Conservation (phyloP, 1,140 invertebrate genomes). For the Psilanteris sp. region DNA sequence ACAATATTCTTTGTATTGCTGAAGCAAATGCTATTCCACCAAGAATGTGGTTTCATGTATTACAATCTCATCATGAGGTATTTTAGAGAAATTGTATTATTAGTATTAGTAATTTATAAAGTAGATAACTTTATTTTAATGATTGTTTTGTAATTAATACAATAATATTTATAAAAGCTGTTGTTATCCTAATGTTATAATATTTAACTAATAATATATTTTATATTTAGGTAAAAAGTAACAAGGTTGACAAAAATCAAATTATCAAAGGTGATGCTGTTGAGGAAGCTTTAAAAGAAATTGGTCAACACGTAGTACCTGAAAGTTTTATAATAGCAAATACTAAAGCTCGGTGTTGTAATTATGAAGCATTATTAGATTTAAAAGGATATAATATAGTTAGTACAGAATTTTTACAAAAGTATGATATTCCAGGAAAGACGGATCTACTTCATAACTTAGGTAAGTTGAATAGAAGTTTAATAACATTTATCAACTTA, state of each 20-base stretch:
- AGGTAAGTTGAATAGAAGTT: too few species aligned
- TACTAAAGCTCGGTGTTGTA: slow-evolving; percentile 73
- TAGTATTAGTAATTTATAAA: too few species aligned
- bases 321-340: slow-evolving; percentile 77
- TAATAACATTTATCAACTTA: too few species aligned
- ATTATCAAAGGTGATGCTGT: slow-evolving; percentile 65
- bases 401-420: slow-evolving; percentile 75
- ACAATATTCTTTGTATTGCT: slow-evolving; percentile 79
- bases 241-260: slow-evolving; percentile 57
- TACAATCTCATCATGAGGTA: slow-evolving; percentile 73
- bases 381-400: slow-evolving; percentile 74
- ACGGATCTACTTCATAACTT: slow-evolving; percentile 72
- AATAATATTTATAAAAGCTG: too few species aligned
- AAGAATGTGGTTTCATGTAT: slow-evolving; percentile 76
- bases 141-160: too few species aligned
- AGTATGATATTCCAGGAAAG: slow-evolving; percentile 73
- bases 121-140: too few species aligned
- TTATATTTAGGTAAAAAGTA: slow-evolving; percentile 50
- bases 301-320: slow-evolving; percentile 69
- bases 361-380: slow-evolving; percentile 73
- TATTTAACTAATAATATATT: too few species aligned
- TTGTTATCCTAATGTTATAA: too few species aligned
- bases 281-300: slow-evolving; percentile 76
- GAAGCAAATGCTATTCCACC: slow-evolving; percentile 76
- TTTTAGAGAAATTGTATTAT: too few species aligned